A percentile compares a stretch with the other conserved stretches of the same genome.
Conservation (phyloP, 2,797 vertebrate species). For the Chaetophractus vellerosus region DNA sequence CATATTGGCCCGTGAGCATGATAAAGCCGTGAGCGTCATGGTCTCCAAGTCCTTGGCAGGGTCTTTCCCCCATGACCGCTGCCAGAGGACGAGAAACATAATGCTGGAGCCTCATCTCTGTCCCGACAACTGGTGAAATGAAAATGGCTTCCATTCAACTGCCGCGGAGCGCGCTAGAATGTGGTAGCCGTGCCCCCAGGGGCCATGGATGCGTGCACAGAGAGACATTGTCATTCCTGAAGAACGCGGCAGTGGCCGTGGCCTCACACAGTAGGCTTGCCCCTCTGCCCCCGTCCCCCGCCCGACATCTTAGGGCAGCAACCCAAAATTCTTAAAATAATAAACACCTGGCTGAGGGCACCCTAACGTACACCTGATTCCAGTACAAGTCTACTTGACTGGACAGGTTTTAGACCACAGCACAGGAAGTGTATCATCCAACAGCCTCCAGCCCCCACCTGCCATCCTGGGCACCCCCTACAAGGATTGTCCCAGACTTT, state of each 20-base stretch:
- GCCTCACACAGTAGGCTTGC: constrained; percentile 78
- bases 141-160: constrained; percentile 80
- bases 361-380: constrained; percentile 68
- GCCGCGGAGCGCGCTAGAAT: constrained; percentile 80
- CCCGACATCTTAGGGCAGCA: constrained; percentile 84
- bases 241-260: constrained; percentile 48
- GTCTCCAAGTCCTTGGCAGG: not conserved
- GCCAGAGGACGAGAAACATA: not conserved
- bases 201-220: constrained; percentile 64
- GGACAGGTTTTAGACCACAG: constrained; percentile 86
- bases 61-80: not conserved
- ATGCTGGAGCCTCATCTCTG: not conserved
- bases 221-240: constrained; percentile 69
- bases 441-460: not conserved
- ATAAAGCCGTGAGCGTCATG: not conserved
- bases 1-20: fast-evolving
- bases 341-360: constrained; percentile 84
- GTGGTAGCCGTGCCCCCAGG: constrained; percentile 73
- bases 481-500: not conserved
- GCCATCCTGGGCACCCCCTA: not conserved
- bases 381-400: constrained; percentile 84
- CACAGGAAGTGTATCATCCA: constrained; percentile 11
- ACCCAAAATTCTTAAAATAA: constrained; percentile 87
- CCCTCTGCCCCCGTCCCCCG: not conserved
- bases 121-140: constrained; percentile 64